phyloP scores from a whole-genome alignment of 2,113 vertebrate genomes.

The Boulengeromyrus knoepffleri region DNA sequence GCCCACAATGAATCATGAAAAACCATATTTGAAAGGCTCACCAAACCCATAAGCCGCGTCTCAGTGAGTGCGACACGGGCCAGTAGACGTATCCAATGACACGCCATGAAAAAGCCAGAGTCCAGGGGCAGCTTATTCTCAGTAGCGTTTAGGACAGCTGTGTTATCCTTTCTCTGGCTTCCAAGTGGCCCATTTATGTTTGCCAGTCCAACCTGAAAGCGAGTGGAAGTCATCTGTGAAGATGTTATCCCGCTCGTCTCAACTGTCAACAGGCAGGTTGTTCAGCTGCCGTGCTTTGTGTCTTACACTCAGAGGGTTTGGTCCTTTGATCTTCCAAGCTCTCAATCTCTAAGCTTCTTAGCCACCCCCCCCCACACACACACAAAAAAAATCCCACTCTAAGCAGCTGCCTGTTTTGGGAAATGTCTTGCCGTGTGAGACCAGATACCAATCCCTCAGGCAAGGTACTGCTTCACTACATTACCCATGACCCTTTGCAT shows the following conservation, averaged over 20 bases:
- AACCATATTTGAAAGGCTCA: background rate
- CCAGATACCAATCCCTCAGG: background rate
- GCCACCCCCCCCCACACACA: background rate
- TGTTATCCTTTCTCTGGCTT: constrained; percentile 1
- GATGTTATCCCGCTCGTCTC: constrained; percentile 34
- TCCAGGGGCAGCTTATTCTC: background rate
- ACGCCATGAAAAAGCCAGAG: background rate
- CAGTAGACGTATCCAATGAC: background rate
- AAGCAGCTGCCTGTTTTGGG: background rate
- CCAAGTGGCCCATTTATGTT: constrained; percentile 44
- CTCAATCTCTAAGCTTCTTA: background rate
- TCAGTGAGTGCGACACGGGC: background rate
- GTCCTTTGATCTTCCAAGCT: constrained; percentile 19
- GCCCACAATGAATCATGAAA: constrained; percentile 10
- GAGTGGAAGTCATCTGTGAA: constrained; percentile 48
- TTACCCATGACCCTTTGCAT: background rate
- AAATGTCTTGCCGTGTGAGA: background rate
- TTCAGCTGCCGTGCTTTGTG: background rate
- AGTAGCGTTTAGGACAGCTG: constrained; percentile 14
- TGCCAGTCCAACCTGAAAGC: constrained; percentile 42
- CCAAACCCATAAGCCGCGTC: background rate
- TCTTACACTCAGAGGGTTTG: background rate
- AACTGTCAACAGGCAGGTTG: background rate
- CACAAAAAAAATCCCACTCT: background rate
- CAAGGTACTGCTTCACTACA: background rate